Evolutionary conservation across 2,113 vertebrate genomes (phyloP).

Genomic region (Pelecanoides urinatrix): DNA sequence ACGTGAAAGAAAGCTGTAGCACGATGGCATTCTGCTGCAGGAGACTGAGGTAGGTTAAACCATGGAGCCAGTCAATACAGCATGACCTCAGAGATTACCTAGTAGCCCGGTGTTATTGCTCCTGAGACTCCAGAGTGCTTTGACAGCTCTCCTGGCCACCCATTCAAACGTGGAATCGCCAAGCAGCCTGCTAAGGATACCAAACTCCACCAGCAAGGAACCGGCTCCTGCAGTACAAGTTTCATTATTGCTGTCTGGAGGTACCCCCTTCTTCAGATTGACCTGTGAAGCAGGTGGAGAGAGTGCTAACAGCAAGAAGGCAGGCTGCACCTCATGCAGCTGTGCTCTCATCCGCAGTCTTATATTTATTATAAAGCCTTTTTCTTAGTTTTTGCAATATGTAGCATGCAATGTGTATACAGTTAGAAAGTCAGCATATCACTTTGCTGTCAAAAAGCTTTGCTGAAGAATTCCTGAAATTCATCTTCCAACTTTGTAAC

Average conservation of each 20-base stretch:
- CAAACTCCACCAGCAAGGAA: slow-evolving; percentile 95
- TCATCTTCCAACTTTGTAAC: not conserved
- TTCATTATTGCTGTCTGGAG: slow-evolving; percentile 90
- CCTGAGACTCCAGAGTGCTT: slow-evolving; percentile 91
- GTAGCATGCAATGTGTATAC: rapidly evolving
- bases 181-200: slow-evolving; percentile 93
- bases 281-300: slow-evolving; percentile 74
- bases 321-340: not conserved
- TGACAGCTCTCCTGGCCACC: slow-evolving; percentile 93
- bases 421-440: not conserved
- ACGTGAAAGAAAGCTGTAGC: rapidly evolving
- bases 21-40: not conserved
- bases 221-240: slow-evolving; percentile 95
- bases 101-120: slow-evolving; percentile 92
- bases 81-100: slow-evolving; percentile 67
- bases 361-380: not conserved
- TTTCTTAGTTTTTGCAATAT: rapidly evolving
- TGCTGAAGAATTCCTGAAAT: not conserved
- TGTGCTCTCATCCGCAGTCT: not conserved
- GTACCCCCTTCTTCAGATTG: slow-evolving; percentile 93
- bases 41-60: not conserved
- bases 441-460: not conserved
- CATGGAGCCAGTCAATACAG: rapidly evolving
- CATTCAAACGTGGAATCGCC: slow-evolving; percentile 96
- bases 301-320: not conserved